phyloP scores from a whole-genome alignment of 2,888 invertebrate species.

The Chouioia cunea region DNA sequence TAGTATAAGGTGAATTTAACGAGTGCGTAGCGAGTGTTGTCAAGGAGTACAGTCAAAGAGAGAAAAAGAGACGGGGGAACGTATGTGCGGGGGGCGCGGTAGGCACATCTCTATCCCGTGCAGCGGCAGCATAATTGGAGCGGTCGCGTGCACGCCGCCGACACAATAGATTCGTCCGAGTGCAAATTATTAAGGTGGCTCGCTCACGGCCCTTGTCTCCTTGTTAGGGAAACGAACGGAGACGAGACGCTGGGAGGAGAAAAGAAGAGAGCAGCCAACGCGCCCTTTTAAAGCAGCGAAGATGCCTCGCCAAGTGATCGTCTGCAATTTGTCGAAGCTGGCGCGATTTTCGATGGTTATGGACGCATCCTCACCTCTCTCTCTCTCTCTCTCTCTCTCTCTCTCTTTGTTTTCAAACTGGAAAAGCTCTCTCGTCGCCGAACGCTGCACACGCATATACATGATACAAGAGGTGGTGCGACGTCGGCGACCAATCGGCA shows the following conservation, averaged over 20 bases:
- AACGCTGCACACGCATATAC: not conserved
- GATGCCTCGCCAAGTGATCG: not conserved
- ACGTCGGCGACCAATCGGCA: slow-evolving; percentile 58
- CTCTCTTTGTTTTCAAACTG: too few relatives aligned
- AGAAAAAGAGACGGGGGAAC: slow-evolving; percentile 41
- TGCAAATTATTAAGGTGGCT: slow-evolving; percentile 65
- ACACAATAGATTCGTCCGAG: slow-evolving; percentile 66
- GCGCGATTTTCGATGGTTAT: not conserved
- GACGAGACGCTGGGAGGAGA: not conserved
- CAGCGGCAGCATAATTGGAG: slow-evolving; percentile 64
- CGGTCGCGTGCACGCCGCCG: slow-evolving; percentile 62
- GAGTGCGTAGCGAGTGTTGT: slow-evolving; percentile 38
- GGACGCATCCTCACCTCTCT: too few relatives aligned
- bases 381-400: too few relatives aligned
- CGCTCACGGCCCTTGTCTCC: slow-evolving; percentile 22
- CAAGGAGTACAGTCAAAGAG: slow-evolving; percentile 36
- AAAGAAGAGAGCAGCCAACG: not conserved
- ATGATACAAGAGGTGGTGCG: not conserved
- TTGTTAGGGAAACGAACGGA: too few relatives aligned
- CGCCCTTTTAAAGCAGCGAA: not conserved
- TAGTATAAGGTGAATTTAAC: slow-evolving; percentile 40
- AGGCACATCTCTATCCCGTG: slow-evolving; percentile 45
- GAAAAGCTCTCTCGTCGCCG: too few relatives aligned
- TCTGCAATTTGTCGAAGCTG: too few relatives aligned
- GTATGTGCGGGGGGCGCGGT: slow-evolving; percentile 43